Evolutionary conservation across 2,113 vertebrate genomes (phyloP).

Genomic region (Syrmaticus mikado): DNA sequence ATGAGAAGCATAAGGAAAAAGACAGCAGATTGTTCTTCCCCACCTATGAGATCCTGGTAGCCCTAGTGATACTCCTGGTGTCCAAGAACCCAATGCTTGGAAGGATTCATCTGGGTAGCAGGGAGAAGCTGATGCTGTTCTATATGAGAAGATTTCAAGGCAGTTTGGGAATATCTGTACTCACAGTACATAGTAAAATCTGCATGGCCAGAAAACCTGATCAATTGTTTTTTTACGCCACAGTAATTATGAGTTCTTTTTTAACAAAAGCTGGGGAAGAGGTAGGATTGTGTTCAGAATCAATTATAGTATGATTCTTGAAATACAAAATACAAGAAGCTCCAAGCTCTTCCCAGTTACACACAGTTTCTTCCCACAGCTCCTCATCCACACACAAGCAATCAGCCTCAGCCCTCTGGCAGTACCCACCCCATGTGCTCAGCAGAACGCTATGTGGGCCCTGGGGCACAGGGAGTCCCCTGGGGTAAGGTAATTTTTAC

Average conservation of each 20-base stretch:
- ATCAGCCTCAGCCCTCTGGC: not conserved
- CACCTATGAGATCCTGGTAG: not conserved
- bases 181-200: not conserved
- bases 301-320: not conserved
- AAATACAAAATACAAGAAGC: not conserved
- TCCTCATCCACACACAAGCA: not conserved
- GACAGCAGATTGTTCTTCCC: not conserved
- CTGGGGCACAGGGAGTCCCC: not conserved
- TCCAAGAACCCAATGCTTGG: not conserved
- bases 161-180: not conserved
- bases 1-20: not conserved
- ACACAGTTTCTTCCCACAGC: not conserved
- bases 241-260: not conserved
- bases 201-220: not conserved
- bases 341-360: not conserved
- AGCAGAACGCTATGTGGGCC: not conserved
- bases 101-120: not conserved
- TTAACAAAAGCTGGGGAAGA: not conserved
- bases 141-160: not conserved
- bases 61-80: not conserved
- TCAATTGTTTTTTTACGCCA: not conserved
- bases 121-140: not conserved
- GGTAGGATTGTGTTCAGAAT: not conserved
- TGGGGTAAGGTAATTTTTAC: conserved; percentile 38
- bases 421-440: not conserved